Evolutionary conservation across 1,140 invertebrate genomes (phyloP).

Genomic region (Caenorhabditis brenneri): DNA sequence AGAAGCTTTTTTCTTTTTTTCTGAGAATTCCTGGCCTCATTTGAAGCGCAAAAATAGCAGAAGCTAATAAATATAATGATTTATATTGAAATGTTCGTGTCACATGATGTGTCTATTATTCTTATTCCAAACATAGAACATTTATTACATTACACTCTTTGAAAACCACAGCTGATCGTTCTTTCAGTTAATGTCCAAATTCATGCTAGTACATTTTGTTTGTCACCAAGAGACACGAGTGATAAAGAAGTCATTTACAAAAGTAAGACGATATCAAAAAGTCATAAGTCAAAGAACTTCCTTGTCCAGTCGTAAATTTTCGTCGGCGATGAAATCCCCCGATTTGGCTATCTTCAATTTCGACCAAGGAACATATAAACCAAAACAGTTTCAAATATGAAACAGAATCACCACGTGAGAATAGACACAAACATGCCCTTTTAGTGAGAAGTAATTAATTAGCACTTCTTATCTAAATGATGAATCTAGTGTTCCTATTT

Average conservation of each 20-base stretch:
- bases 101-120: neutral
- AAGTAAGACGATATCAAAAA: neutral
- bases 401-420: no score
- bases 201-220: neutral
- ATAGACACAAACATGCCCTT: no score
- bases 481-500: no score
- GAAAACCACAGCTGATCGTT: neutral
- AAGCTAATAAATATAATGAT: neutral
- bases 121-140: neutral
- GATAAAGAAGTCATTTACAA: neutral
- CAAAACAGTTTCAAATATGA: no score
- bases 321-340: no score
- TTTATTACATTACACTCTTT: neutral
- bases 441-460: no score
- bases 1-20: no score
- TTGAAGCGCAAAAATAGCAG: neutral
- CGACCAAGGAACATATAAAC: no score
- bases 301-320: neutral
- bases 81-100: neutral
- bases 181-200: neutral
- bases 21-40: no score
- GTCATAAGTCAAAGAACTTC: neutral
- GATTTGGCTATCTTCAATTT: neutral
- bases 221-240: neutral
- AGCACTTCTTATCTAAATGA: no score